These are phyloP conservation scores for Calcarius ornatus DNA, from an alignment of 2,113 vertebrate genomes.

Conservation along the genomic window DNA sequence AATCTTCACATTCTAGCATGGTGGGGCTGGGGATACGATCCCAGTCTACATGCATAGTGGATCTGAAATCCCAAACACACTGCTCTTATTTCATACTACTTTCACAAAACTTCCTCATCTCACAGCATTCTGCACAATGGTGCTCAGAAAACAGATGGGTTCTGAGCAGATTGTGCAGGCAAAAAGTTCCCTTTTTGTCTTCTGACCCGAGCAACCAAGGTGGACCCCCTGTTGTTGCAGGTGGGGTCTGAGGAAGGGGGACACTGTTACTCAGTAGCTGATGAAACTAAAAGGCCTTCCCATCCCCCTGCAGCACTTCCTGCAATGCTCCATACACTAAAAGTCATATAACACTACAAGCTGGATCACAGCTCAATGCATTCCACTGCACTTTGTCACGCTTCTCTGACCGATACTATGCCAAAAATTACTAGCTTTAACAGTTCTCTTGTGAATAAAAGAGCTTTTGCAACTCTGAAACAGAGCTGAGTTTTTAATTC, in stretches of 20 bases:
- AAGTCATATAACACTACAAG: conserved; percentile 4
- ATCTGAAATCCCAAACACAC: neutral
- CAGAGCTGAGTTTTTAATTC: conserved; percentile 49
- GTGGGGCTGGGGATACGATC: neutral
- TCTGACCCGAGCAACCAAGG: neutral
- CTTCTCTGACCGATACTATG: conserved; percentile 36
- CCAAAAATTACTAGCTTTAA: conserved; percentile 56
- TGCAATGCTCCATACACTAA: neutral
- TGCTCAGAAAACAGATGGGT: neutral
- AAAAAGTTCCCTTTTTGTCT: neutral
- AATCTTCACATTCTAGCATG: neutral
- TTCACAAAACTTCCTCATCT: neutral
- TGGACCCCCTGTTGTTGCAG: neutral
- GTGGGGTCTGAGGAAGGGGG: neutral
- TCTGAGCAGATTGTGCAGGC: neutral
- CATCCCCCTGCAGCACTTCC: neutral
- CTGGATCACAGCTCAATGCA: conserved; percentile 27
- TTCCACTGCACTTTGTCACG: conserved; percentile 56
- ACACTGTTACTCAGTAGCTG: neutral
- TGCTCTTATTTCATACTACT: neutral
- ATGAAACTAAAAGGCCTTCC: neutral
- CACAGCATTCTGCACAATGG: neutral
- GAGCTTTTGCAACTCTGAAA: conserved; percentile 57
- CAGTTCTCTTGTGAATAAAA: conserved; percentile 54
- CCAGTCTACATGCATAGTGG: fast-evolving